phyloP scores from a whole-genome alignment of 2,797 vertebrate species.

The Triplophysa yarkandensis region DNA sequence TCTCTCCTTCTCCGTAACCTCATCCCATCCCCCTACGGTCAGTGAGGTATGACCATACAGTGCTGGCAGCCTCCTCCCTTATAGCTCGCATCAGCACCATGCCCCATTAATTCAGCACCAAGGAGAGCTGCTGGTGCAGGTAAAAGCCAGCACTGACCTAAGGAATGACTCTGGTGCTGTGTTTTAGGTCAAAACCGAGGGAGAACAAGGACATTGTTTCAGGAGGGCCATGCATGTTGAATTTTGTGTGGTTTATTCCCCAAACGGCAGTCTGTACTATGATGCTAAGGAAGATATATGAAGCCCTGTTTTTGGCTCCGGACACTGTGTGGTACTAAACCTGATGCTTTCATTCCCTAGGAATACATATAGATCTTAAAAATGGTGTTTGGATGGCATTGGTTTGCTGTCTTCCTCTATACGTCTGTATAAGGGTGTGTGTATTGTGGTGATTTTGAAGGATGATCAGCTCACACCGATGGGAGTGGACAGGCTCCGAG shows the following conservation, averaged over 20 bases:
- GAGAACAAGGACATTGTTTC: conserved; percentile 42
- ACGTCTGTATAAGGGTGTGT: conserved; percentile 30
- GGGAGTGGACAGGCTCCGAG: conserved; percentile 44
- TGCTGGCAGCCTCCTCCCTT: conserved; percentile 62
- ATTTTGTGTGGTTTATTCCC: conserved; percentile 29
- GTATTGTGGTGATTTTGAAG: conserved; percentile 44
- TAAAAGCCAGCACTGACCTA: conserved; percentile 61
- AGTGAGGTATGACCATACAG: conserved; percentile 68
- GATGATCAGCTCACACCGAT: conserved; percentile 46
- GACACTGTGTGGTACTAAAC: conserved; percentile 38
- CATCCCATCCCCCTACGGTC: conserved; percentile 61
- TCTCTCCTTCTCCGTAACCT: conserved; percentile 55
- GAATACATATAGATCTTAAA: conserved; percentile 44
- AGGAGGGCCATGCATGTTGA: conserved; percentile 31
- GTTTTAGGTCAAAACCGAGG: conserved; percentile 30
- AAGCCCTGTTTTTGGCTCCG: conserved; percentile 55
- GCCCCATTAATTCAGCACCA: conserved; percentile 76
- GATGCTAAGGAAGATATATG: conserved; percentile 75
- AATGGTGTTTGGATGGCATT: neutral
- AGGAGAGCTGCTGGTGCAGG: conserved; percentile 79
- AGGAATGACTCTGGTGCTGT: conserved; percentile 38
- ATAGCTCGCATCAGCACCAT: conserved; percentile 58
- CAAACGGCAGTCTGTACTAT: conserved; percentile 62
- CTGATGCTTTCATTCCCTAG: conserved; percentile 46
- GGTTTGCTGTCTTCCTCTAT: conserved; percentile 29